phyloP scores from a whole-genome alignment of 2,888 invertebrate species.

The Sisyra terminalis region DNA sequence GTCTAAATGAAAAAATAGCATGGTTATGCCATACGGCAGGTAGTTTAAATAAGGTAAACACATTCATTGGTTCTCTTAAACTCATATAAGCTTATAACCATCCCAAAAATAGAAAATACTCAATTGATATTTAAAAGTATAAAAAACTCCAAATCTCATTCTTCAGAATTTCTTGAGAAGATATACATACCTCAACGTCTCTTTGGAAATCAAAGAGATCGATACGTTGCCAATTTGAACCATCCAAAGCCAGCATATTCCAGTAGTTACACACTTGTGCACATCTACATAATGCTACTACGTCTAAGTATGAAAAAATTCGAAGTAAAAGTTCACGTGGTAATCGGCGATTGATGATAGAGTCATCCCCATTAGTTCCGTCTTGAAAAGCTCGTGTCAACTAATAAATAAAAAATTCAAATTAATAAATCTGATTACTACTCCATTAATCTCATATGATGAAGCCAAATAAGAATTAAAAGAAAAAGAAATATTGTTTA shows the following conservation, averaged over 20 bases:
- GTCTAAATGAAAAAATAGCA: too few relatives aligned
- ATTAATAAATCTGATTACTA: not conserved
- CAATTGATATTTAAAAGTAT: too few relatives aligned
- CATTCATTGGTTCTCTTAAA: too few relatives aligned
- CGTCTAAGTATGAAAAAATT: slow-evolving; percentile 90
- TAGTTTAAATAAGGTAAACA: too few relatives aligned
- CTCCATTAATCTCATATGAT: too few relatives aligned
- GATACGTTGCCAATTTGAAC: slow-evolving; percentile 98
- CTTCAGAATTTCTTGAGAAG: too few relatives aligned
- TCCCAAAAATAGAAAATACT: too few relatives aligned
- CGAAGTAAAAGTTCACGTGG: slow-evolving; percentile 90
- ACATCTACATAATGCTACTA: slow-evolving; percentile 88
- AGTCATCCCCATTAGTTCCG: slow-evolving; percentile 40
- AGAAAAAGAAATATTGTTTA: too few relatives aligned
- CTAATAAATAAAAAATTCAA: slow-evolving; percentile 29
- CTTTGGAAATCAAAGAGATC: slow-evolving; percentile 97
- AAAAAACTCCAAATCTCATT: too few relatives aligned
- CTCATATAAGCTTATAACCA: too few relatives aligned
- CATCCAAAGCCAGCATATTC: slow-evolving; percentile 95
- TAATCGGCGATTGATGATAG: slow-evolving; percentile 82
- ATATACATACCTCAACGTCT: slow-evolving; percentile 81
- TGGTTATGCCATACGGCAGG: too few relatives aligned
- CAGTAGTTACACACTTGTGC: slow-evolving; percentile 70
- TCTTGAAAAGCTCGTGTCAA: slow-evolving; percentile 56
- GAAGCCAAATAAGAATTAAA: too few relatives aligned